A percentile compares a stretch with the other conserved stretches of the same genome.
Evolutionary conservation across 2,113 vertebrate genomes (phyloP).

Genomic region (Albula glossodonta): DNA sequence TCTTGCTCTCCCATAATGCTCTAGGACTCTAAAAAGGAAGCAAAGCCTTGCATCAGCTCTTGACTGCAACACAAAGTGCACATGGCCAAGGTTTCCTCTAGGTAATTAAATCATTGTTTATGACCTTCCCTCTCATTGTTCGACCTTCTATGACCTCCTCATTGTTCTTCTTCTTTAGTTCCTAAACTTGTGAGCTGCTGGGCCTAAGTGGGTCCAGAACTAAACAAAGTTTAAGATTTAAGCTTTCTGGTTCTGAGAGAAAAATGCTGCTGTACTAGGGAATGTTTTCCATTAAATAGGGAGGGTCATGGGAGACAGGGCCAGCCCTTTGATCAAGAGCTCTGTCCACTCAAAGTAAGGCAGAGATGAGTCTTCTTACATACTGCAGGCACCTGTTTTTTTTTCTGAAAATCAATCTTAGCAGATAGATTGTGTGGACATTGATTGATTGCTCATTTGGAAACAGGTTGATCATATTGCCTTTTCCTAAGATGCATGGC

Average conservation of each 20-base stretch:
- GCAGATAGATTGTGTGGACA: conserved; percentile 12
- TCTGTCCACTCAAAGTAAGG: background rate
- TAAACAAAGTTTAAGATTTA: background rate
- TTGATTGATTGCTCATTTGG: background rate
- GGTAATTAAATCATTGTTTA: conserved; percentile 7
- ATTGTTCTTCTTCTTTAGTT: background rate
- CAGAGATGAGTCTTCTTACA: background rate
- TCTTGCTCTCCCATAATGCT: no score
- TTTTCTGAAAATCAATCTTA: conserved; percentile 23
- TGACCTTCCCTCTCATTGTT: background rate
- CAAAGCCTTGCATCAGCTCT: background rate
- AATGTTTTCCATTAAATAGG: conserved; percentile 34
- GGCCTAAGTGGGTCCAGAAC: background rate
- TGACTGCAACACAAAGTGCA: background rate
- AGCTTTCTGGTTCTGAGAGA: background rate
- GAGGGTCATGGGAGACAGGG: conserved; percentile 10
- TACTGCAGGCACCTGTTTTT: background rate
- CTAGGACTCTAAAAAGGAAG: no score
- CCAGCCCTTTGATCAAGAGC: conserved; percentile 41
- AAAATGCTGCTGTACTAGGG: background rate
- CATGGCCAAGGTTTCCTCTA: conserved; percentile 7
- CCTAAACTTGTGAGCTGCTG: background rate
- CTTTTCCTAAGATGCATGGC: background rate
- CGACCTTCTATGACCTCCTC: background rate
- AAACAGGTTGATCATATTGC: background rate